A percentile compares a stretch with the other conserved stretches of the same genome.
phyloP scores from a whole-genome alignment of 2,797 vertebrate species.

The Onychomys leucogaster region DNA sequence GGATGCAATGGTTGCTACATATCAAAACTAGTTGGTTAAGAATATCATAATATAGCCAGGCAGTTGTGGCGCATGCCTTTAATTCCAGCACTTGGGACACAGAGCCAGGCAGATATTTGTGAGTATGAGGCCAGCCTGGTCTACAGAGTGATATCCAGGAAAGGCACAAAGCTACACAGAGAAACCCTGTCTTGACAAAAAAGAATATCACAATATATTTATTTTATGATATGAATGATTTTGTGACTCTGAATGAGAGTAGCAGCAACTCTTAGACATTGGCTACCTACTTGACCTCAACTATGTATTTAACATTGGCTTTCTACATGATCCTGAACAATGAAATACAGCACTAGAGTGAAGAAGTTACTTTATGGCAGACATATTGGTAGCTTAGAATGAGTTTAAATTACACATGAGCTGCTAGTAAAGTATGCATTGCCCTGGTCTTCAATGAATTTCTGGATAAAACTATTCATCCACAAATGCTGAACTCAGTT shows the following conservation, averaged over 20 bases:
- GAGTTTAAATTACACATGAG: not conserved
- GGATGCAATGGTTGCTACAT: not conserved
- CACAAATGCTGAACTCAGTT: not conserved
- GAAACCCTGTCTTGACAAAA: too few relatives aligned
- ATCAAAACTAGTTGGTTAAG: not conserved
- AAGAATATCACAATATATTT: not conserved
- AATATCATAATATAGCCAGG: not conserved
- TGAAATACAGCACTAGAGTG: not conserved
- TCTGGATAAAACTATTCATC: not conserved
- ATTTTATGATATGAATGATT: not conserved
- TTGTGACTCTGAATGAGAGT: not conserved
- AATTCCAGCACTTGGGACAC: too few relatives aligned
- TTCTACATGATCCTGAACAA: slow-evolving; percentile 14
- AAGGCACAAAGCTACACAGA: too few relatives aligned
- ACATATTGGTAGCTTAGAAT: not conserved
- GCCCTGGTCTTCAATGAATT: not conserved
- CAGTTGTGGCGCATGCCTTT: too few relatives aligned
- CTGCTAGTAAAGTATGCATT: not conserved
- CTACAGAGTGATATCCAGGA: too few relatives aligned
- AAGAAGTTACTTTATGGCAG: not conserved
- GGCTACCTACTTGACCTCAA: not conserved
- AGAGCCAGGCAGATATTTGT: too few relatives aligned
- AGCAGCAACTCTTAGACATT: not conserved
- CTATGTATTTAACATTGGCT: not conserved
- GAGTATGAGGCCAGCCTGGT: too few relatives aligned